Evolutionary conservation across 53 echinoderm and acorn worm genomes (phyloP), one percentile per base, ranked within the genome.

Genomic region (Stichopus horrens): DNA sequence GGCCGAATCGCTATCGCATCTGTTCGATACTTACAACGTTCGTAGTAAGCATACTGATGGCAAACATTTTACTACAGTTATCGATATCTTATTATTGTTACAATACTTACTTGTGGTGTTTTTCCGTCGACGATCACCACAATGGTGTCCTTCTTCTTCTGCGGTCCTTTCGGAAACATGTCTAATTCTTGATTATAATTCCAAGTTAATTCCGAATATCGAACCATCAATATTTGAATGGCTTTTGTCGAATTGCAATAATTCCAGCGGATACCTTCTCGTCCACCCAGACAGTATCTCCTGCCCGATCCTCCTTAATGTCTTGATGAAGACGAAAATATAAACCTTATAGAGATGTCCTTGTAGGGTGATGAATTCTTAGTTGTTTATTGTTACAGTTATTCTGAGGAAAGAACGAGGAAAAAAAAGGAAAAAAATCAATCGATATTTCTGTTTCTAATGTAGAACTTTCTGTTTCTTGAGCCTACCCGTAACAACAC

Each of bases 131-230:
- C 57, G 21, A 81, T 81, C 2, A 81, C 81, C 55, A 81, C 81
- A n/a, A 81, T 58, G 8, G 81, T 81, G 18, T 81, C 81, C 11
- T 81, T 81, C 81, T 81, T 79, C 71, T 71, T 71, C 81, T 81
- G 81, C 8, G 56, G 57, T 52, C 81, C 81, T 81, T 81, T 81
- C 0, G 81, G 81, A 81, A 81, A 81, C 81, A 81, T 81, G 9
- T 57, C 18, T n/a, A 71, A 71, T 16, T 71, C 21, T 71, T 21
- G 16, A 16, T 71, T 71, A 68, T 68, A 71, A 71, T 71, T 71
- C 71, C 71, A 18, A 71, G 71, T 16, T 71, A 71, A 71, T 18
- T 71, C 71, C 71, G 71, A 16, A 37, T 1, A 37, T 37, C 37
- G 37, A 37, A 37, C 37, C 37, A 37, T 37, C 37, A 37, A 37